Base-by-base conservation (phyloP, 2,797 vertebrate genomes). In the Acanthurus tractus region DNA sequence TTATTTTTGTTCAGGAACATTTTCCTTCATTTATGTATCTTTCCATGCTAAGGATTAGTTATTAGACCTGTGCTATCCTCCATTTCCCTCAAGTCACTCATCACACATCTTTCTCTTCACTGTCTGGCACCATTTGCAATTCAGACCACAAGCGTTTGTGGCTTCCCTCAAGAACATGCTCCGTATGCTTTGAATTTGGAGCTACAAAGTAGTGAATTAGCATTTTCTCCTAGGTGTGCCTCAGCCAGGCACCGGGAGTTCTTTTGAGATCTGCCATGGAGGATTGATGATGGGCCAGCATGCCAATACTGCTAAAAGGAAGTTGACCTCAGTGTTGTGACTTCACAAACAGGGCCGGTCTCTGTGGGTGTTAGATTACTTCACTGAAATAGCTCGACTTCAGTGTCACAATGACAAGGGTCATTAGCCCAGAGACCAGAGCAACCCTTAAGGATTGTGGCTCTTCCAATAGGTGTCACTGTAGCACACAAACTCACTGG, bases 401-500 rank as follows among this genome's bases (percentile, higher is more conserved):
- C 70, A 57, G 81, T 86, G 74, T 86, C 86, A 70, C 76, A 63
- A 52, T 22, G 45, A 56, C 29, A 6, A 76, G 81, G 87, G 85
- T 89, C 80, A 89, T 73, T 78, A 71, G 63, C 85, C 79, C 64
- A 8, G 50, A 82, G 89, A 76, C 57, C 72, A 29, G 48, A 77
- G 40, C n/a, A 13, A 20, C 7, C 10, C 38, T 42, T 40, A 48
- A 34, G 15, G 66, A 66, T 20, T 49, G 22, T 25, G 65, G 63
- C 70, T 77, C 25, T 76, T 90, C 89, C 89, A 86, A 88, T 92
- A 93, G 89, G 84, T 94, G 91, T 91, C 93, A 93, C 78, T 90
- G 80, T 82, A 81, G 78, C 52, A 83, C 74, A 78, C 67, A 29
- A 18, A 64, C 59, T 64, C 15, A 12, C 44, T 36, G 61, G 61